Percentiles rank a stretch among this genome's conserved stretches.
Conservation (phyloP, 2,888 invertebrate genomes). For the Epirrita christyi region DNA sequence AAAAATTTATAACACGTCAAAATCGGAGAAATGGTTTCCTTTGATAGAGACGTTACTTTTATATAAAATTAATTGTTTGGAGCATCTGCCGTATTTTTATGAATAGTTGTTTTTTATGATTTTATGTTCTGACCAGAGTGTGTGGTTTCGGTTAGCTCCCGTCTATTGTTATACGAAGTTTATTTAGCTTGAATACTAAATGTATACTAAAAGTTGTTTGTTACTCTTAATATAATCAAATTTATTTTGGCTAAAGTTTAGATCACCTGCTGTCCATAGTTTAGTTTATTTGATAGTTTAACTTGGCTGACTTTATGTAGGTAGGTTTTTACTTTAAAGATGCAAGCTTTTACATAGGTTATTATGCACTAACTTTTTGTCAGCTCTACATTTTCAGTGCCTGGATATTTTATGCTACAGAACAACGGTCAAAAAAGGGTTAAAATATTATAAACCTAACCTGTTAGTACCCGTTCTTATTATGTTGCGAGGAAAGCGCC, state of each 20-base stretch:
- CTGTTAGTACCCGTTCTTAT: background rate
- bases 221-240: background rate
- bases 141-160: constrained; percentile 35
- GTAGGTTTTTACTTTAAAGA: background rate
- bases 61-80: constrained; percentile 80
- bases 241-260: constrained; percentile 7
- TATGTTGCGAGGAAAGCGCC: background rate
- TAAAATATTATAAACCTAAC: too few species aligned
- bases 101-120: constrained; percentile 25
- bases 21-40: constrained; percentile 81
- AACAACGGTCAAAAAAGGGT: too few species aligned
- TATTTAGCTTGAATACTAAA: constrained; percentile 17
- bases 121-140: constrained; percentile 42
- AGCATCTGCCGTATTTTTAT: constrained; percentile 76
- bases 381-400: too few species aligned
- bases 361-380: too few species aligned
- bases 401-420: too few species aligned
- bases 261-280: constrained; percentile 16
- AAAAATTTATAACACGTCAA: constrained; percentile 83
- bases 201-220: constrained; percentile 13
- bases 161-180: constrained; percentile 20
- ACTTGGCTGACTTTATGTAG: background rate
- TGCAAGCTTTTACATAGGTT: background rate
- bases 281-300: constrained; percentile 6
- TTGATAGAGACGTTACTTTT: constrained; percentile 77